Percentiles rank a stretch among this genome's conserved stretches.
phyloP scores from a whole-genome alignment of 2,113 vertebrate genomes.

The Esox niger region DNA sequence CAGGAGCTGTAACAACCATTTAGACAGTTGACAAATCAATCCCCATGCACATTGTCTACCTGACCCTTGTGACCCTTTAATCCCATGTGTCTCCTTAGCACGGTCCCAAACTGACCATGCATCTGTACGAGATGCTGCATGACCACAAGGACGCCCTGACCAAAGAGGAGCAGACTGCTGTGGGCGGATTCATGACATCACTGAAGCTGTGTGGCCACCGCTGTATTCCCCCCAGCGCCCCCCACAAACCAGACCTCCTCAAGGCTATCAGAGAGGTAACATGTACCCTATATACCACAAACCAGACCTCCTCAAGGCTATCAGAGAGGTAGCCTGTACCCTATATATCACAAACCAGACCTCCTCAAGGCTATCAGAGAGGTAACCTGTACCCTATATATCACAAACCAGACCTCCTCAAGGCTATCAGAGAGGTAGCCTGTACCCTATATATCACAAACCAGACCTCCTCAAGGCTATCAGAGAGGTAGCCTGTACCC shows the following conservation, averaged over 20 bases:
- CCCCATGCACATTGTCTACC: not conserved
- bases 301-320: conserved; percentile 82
- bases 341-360: conserved; percentile 86
- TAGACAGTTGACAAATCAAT: too few relatives aligned
- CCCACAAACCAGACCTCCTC: conserved; percentile 83
- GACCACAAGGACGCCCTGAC: conserved; percentile 82
- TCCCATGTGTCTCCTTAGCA: conserved; percentile 70
- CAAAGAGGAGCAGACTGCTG: conserved; percentile 79
- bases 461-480: too few relatives aligned
- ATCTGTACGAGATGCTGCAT: conserved; percentile 89
- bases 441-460: too few relatives aligned
- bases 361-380: conserved; percentile 85
- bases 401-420: conserved; percentile 85
- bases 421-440: conserved; percentile 85
- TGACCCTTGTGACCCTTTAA: not conserved
- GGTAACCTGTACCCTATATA: conserved; percentile 75
- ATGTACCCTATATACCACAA: conserved; percentile 64
- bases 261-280: conserved; percentile 87
- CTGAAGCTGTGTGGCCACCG: conserved; percentile 88
- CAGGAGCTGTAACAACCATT: too few relatives aligned
- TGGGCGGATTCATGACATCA: conserved; percentile 80
- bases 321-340: conserved; percentile 82
- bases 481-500: too few relatives aligned
- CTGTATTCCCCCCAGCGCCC: conserved; percentile 78
- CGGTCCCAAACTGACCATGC: conserved; percentile 89